phyloP scores from a whole-genome alignment of 1,140 invertebrate species.

The Meloidogyne chitwoodi region DNA sequence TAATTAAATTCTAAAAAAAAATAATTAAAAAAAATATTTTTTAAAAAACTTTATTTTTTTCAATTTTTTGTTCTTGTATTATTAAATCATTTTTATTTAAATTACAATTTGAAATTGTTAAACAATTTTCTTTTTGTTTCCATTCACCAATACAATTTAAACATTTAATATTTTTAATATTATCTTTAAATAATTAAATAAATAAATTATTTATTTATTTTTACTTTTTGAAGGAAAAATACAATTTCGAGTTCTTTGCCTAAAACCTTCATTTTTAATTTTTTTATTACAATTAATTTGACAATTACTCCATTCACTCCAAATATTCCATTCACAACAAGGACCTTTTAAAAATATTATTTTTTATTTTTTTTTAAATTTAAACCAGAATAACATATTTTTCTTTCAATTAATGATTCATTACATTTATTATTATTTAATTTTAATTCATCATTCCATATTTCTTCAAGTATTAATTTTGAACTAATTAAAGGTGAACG shows the following conservation, averaged over 20 bases:
- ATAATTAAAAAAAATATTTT: too few relatives aligned
- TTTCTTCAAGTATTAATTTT: constrained; percentile 4
- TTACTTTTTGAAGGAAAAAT: neutral
- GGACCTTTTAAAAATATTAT: neutral
- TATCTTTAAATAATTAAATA: too few relatives aligned
- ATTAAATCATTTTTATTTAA: neutral
- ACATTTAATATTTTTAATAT: neutral
- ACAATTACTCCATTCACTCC: constrained; percentile 14
- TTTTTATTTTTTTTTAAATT: neutral
- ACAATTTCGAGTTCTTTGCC: neutral
- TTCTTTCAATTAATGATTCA: neutral
- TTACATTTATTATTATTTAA: constrained; percentile 2
- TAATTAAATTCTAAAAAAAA: too few relatives aligned
- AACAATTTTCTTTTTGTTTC: neutral
- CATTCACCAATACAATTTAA: neutral
- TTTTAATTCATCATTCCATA: neutral
- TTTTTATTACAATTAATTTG: neutral
- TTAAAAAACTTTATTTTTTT: neutral
- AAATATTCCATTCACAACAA: constrained; percentile 10
- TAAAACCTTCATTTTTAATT: neutral
- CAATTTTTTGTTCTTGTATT: neutral
- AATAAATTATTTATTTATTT: too few relatives aligned
- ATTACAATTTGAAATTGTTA: neutral
- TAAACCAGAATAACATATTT: constrained; percentile 1
- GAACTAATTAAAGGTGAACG: constrained; percentile 11